phyloP scores from a whole-genome alignment of 2,888 invertebrate genomes.

The Lymantria dispar region DNA sequence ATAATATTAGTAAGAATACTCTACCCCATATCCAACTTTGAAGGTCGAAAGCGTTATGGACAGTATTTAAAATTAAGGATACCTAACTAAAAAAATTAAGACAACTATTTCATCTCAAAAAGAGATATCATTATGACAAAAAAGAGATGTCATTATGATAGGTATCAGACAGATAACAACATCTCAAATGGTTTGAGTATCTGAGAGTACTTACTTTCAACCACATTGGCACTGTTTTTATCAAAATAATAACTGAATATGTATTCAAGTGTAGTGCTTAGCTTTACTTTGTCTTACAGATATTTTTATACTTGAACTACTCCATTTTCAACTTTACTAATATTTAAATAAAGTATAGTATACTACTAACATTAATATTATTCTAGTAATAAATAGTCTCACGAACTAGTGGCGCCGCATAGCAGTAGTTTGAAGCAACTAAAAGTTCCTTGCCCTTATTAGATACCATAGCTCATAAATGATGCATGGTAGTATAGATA shows the following conservation, averaged over 20 bases:
- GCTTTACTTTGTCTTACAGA: constrained; percentile 37
- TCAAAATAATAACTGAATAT: constrained; percentile 74
- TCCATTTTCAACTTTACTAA: constrained; percentile 38
- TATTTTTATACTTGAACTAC: constrained; percentile 8
- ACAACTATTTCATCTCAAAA: too few relatives aligned
- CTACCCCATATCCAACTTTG: too few relatives aligned
- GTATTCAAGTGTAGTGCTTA: constrained; percentile 66
- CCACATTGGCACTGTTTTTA: constrained; percentile 63
- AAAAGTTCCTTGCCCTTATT: constrained; percentile 46
- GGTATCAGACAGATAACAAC: constrained; percentile 37
- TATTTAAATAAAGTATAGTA: constrained; percentile 30
- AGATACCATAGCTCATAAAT: constrained; percentile 42
- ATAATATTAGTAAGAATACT: too few relatives aligned
- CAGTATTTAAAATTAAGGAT: too few relatives aligned
- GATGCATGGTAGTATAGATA: constrained; percentile 45
- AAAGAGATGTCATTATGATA: too few relatives aligned
- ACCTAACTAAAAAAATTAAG: too few relatives aligned
- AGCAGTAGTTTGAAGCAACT: constrained; percentile 42
- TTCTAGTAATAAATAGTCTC: constrained; percentile 49
- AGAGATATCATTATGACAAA: too few relatives aligned
- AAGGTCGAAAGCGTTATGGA: too few relatives aligned
- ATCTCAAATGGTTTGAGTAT: constrained; percentile 37
- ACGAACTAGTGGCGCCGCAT: constrained; percentile 54
- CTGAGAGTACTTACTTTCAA: constrained; percentile 48
- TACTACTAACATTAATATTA: constrained; percentile 25